Evolutionary conservation across 2,797 vertebrate genomes (phyloP).

Genomic region (Epinephelus awoara): DNA sequence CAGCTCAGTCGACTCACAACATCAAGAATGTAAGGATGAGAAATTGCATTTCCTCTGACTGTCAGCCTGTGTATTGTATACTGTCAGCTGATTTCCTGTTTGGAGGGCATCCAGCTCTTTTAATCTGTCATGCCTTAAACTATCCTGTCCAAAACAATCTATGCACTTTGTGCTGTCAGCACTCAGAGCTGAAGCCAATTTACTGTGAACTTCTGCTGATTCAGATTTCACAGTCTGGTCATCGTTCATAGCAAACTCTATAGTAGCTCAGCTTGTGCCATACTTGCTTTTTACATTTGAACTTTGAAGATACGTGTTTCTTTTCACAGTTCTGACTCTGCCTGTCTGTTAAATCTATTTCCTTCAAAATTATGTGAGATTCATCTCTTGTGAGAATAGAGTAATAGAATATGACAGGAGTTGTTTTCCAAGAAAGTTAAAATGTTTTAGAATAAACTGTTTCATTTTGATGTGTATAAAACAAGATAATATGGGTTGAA

Average conservation of each 20-base stretch:
- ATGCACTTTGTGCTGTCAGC: background rate
- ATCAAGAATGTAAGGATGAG: conserved; percentile 26
- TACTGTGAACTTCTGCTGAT: background rate
- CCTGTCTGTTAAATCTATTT: background rate
- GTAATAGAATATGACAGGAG: background rate
- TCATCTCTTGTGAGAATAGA: background rate
- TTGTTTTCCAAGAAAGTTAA: background rate
- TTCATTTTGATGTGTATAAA: background rate
- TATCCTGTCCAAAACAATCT: conserved; percentile 14
- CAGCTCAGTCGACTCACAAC: conserved; percentile 12
- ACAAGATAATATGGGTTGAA: background rate
- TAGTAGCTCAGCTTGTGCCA: background rate
- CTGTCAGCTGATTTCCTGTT: conserved; percentile 35
- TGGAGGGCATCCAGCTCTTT: conserved; percentile 16
- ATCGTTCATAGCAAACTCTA: background rate
- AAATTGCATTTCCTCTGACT: conserved; percentile 15
- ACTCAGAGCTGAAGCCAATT: conserved; percentile 20
- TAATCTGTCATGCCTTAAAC: conserved; percentile 26
- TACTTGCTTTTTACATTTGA: conserved; percentile 1
- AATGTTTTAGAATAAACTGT: background rate
- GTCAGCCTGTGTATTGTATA: conserved; percentile 14
- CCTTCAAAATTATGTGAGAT: background rate
- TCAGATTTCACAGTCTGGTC: conserved; percentile 12
- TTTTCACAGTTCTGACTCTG: background rate
- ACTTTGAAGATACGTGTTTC: background rate